phyloP scores from a whole-genome alignment of 2,888 invertebrate species.

The Hypselothyrea guttata region DNA sequence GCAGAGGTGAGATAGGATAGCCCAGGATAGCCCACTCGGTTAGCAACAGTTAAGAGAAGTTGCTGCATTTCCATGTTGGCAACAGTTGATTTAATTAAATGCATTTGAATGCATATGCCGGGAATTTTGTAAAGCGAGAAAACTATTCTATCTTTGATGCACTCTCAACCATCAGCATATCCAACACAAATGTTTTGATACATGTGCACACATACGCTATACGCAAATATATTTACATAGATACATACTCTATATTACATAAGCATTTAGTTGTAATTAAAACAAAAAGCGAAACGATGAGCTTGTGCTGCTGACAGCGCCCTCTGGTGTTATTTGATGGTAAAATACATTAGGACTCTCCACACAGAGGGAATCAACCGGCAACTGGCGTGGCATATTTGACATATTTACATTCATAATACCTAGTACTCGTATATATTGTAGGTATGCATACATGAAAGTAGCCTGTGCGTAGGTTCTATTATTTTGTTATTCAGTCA shows the following conservation, averaged over 20 bases:
- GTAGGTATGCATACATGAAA: too few relatives aligned
- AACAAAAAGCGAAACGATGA: constrained; percentile 67
- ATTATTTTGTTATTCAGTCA: background rate
- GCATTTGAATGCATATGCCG: constrained; percentile 77
- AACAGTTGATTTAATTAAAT: constrained; percentile 79
- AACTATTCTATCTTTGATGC: too few relatives aligned
- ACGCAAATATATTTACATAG: constrained; percentile 4
- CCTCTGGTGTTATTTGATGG: constrained; percentile 69
- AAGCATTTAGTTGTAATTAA: constrained; percentile 60
- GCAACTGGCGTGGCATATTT: too few relatives aligned
- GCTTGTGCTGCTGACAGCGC: constrained; percentile 71
- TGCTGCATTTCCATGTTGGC: constrained; percentile 68
- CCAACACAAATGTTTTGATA: constrained; percentile 54
- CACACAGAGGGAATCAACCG: background rate
- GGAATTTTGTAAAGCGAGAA: constrained; percentile 55
- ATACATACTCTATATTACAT: constrained; percentile 4
- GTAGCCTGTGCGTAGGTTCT: background rate
- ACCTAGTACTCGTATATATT: too few relatives aligned
- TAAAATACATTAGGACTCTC: constrained; percentile 46
- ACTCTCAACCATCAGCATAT: constrained; percentile 52
- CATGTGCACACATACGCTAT: constrained; percentile 12
- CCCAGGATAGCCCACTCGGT: too few relatives aligned
- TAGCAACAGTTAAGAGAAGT: constrained; percentile 30
- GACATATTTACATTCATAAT: constrained; percentile 1
- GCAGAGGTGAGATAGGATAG: constrained; percentile 24